Conservation (phyloP, 1,140 invertebrate species). For the Stegodyphus dumicola region DNA sequence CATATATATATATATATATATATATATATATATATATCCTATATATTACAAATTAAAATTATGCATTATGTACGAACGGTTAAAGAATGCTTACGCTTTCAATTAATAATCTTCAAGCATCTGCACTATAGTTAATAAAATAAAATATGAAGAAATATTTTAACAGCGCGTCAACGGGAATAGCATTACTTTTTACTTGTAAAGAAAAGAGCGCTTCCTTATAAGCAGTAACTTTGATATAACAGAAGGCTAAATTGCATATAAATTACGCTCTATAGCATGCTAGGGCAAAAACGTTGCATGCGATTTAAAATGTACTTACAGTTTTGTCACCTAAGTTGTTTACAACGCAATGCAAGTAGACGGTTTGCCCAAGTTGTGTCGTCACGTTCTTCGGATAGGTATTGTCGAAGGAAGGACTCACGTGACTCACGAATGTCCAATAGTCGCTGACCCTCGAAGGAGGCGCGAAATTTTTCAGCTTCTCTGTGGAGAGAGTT, state of each 20-base stretch:
- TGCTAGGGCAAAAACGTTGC: no score
- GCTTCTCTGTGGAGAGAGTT: constrained; percentile 27
- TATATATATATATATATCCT: no score
- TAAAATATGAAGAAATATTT: no score
- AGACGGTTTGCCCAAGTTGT: constrained; percentile 81
- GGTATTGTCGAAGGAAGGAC: constrained; percentile 78
- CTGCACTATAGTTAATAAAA: no score
- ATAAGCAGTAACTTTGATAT: background rate
- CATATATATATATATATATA: no score
- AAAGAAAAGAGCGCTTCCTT: no score
- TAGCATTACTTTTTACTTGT: no score
- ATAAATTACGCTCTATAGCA: background rate
- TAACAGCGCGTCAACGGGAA: no score
- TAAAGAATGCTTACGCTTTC: no score
- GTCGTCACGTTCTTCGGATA: constrained; percentile 82
- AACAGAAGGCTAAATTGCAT: background rate
- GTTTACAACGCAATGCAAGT: constrained; percentile 83
- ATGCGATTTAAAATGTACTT: constrained; percentile 67
- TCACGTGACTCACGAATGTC: constrained; percentile 57
- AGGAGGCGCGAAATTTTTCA: constrained; percentile 40
- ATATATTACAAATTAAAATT: no score
- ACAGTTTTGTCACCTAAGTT: constrained; percentile 87
- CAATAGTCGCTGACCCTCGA: constrained; percentile 55
- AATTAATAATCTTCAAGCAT: no score
- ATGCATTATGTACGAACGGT: no score